These are phyloP conservation scores for Caradrina clavipalpis DNA, from an alignment of 2,888 invertebrate genomes.

Conservation along the genomic window DNA sequence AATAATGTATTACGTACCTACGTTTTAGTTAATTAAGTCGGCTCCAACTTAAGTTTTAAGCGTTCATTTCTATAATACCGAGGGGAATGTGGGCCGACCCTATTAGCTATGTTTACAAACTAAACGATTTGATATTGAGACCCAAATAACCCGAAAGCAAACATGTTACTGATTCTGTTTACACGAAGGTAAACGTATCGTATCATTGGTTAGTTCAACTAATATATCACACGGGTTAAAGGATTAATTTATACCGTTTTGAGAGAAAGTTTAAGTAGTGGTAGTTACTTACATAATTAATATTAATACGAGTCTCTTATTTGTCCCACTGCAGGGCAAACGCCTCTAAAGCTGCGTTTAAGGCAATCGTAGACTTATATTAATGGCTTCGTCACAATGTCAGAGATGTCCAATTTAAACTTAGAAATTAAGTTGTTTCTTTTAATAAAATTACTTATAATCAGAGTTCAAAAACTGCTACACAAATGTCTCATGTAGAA, in stretches of 20 bases:
- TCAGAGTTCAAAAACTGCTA: background rate
- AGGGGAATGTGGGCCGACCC: constrained; percentile 40
- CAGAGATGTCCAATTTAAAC: too few species aligned
- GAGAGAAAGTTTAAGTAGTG: background rate
- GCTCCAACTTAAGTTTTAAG: constrained; percentile 53
- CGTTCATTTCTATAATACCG: constrained; percentile 48
- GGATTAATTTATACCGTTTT: background rate
- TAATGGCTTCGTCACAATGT: too few species aligned
- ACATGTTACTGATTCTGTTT: constrained; percentile 54
- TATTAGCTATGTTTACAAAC: constrained; percentile 47
- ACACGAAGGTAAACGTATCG: constrained; percentile 26
- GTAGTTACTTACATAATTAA: background rate
- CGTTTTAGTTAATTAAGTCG: constrained; percentile 54
- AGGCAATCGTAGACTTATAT: too few species aligned
- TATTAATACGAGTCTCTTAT: too few species aligned
- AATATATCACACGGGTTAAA: constrained; percentile 11
- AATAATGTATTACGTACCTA: constrained; percentile 37
- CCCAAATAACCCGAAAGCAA: constrained; percentile 44
- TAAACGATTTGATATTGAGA: constrained; percentile 50
- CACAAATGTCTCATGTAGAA: background rate
- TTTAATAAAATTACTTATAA: background rate
- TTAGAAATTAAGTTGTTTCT: too few species aligned
- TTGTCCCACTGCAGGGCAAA: too few species aligned
- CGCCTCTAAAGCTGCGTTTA: too few species aligned
- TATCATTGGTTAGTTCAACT: constrained; percentile 35